phyloP scores from a whole-genome alignment of 2,113 vertebrate species.

The Thunnus maccoyii region DNA sequence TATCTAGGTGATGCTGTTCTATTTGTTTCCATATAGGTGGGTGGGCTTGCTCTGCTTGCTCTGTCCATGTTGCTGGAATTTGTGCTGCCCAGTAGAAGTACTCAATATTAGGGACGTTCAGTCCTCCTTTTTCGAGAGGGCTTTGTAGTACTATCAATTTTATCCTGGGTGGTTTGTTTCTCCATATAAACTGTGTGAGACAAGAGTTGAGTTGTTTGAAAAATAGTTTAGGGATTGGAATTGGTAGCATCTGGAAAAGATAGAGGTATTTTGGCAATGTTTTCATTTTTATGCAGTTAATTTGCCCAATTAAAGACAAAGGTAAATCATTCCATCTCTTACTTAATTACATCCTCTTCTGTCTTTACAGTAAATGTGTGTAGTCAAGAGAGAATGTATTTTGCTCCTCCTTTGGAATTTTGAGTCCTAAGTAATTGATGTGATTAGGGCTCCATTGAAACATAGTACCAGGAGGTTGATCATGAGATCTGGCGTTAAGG shows the following conservation, averaged over 20 bases:
- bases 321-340: neutral
- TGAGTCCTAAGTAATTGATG: neutral
- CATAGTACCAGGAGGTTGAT: neutral
- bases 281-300: neutral
- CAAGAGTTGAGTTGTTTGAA: too few relatives aligned
- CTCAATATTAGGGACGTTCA: neutral
- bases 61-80: neutral
- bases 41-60: too few relatives aligned
- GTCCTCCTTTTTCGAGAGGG: neutral
- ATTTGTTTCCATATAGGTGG: neutral
- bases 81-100: neutral
- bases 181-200: neutral
- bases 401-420: neutral
- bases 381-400: neutral
- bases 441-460: constrained; percentile 1
- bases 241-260: neutral
- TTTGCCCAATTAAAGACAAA: neutral
- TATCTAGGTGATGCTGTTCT: neutral
- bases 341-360: neutral
- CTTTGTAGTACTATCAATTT: neutral
- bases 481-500: neutral
- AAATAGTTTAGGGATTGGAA: too few relatives aligned
- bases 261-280: neutral
- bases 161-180: neutral
- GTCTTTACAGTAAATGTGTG: neutral